Conservation (phyloP, 2,888 invertebrate species). For the Agrenia bidenticulata region DNA sequence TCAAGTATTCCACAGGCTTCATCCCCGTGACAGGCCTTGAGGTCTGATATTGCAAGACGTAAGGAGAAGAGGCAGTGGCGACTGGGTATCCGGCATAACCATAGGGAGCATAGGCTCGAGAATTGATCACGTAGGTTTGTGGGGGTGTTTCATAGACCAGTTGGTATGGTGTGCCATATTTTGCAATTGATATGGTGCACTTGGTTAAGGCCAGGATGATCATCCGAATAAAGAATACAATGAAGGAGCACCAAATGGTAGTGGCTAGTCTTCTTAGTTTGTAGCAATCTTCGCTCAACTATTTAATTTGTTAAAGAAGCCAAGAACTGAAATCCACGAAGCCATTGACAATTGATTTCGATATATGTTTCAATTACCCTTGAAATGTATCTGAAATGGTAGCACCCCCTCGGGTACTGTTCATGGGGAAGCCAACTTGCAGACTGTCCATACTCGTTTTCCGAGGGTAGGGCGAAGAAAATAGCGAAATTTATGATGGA, state of each 20-base stretch:
- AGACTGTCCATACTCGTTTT: not conserved
- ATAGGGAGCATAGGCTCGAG: not conserved
- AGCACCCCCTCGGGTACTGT: slow-evolving; percentile 7
- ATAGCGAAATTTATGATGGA: slow-evolving; percentile 4
- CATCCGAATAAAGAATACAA: not conserved
- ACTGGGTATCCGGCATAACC: not conserved
- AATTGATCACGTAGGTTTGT: not conserved
- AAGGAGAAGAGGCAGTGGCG: too few species aligned
- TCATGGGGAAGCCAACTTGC: not conserved
- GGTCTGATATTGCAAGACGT: too few species aligned
- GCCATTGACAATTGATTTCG: not conserved
- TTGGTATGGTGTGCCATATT: not conserved
- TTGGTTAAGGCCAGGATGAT: not conserved
- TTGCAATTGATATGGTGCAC: not conserved
- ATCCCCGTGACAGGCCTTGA: too few species aligned
- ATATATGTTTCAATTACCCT: too few species aligned
- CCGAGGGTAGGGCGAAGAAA: slow-evolving; percentile 7
- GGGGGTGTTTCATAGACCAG: not conserved
- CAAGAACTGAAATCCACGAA: too few species aligned
- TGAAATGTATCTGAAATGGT: not conserved
- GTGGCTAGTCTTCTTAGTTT: not conserved
- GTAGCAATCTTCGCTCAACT: not conserved
- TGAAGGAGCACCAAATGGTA: not conserved
- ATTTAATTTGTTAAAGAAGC: not conserved
- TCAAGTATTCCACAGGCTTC: too few species aligned